A percentile compares a stretch with the other conserved stretches of the same genome.
phyloP scores from a whole-genome alignment of 2,113 vertebrate species.

The Clarias gariepinus region DNA sequence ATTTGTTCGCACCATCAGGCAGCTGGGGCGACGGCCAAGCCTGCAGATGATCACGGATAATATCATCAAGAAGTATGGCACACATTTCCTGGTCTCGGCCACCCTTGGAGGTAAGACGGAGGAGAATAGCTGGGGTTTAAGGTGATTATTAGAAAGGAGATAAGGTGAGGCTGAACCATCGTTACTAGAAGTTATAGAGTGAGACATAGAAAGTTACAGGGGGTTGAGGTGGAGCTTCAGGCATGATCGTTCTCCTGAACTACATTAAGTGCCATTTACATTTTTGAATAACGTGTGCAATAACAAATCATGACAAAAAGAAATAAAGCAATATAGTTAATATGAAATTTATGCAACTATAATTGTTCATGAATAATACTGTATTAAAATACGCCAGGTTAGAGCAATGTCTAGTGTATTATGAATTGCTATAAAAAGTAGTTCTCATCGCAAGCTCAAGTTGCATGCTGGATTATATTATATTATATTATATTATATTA shows the following conservation, averaged over 20 bases:
- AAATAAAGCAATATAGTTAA: background rate
- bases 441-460: background rate
- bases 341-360: background rate
- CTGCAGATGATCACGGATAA: conserved; percentile 75
- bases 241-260: background rate
- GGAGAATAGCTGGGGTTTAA: background rate
- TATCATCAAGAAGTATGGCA: conserved; percentile 81
- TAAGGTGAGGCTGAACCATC: background rate
- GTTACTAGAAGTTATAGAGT: background rate
- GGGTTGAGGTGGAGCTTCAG: background rate
- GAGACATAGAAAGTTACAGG: background rate
- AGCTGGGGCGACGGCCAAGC: conserved; percentile 76
- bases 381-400: background rate
- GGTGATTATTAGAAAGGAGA: background rate
- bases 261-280: background rate
- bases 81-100: conserved; percentile 75
- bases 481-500: too few species aligned
- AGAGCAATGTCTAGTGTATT: background rate
- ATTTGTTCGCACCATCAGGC: conserved; percentile 74
- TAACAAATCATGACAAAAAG: background rate
- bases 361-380: background rate
- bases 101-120: conserved; percentile 76
- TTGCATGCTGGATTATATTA: background rate
- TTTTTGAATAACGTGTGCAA: background rate
- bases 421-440: background rate